Base-by-base conservation (phyloP, 2,113 vertebrate genomes). In the Clarias magur region DNA sequence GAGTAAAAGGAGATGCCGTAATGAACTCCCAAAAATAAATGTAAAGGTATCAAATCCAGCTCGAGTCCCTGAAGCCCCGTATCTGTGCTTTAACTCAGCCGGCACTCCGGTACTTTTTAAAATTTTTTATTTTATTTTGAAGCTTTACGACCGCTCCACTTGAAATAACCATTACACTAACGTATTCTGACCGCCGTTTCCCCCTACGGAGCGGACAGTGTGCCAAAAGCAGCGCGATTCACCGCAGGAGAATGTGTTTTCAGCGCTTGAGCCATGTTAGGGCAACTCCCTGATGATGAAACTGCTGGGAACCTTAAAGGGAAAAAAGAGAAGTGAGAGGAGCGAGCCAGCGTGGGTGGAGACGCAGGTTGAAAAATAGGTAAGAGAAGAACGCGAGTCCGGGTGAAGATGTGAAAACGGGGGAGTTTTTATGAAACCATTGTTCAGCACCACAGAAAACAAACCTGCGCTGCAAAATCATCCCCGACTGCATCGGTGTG, bases 221-320 rank as follows among this genome's bases (percentile, higher is more conserved):
- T 83, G 85, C 86, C 86, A 79, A 89, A 82, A 85, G 80, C 76
- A 86, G 85, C 63, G 83, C 80, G 62, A 88, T 88, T 85, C 89
- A 87, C 73, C 38, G 23, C 54, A 88, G 67, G 23, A 86, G 89
- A 88, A 85, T 67, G 85, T 78, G 85, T 84, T 72, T 84, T 86
- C 63, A 82, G 82, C 63, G 85, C 80, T 88, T 68, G 75, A 90
- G 59, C 87, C 59, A 86, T 90, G 84, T 90, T 85, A 90, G 84
- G 89, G 87, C 85, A 57, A 90, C 89, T 90, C 89, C 85, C 89
- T 38, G n/a, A 88, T 88, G 87, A 90, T 90, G 83, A 88, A 90
- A 85, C 82, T 56, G 75, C 84, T 60, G 68, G 87, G 87, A 88
- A 81, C 57, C 57, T 81, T 62, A 34, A 38, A 62, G 34, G 48